Evolutionary conservation across 2,797 vertebrate species (phyloP).

Genomic region (Otus scops): DNA sequence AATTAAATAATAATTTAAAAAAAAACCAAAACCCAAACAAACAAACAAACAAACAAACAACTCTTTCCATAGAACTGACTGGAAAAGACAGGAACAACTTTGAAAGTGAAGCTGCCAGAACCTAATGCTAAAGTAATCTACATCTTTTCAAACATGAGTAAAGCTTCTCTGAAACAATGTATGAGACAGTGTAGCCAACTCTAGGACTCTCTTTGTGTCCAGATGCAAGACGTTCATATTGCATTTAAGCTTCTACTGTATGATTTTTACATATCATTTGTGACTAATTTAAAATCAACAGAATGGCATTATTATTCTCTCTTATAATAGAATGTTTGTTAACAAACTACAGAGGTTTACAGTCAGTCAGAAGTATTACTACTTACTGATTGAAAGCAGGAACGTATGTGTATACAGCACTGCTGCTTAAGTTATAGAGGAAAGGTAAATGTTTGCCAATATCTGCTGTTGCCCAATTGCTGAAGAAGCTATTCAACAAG

Average conservation of each 20-base stretch:
- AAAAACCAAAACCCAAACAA: too few relatives aligned
- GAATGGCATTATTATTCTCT: not conserved
- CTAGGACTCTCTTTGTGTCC: not conserved
- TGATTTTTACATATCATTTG: not conserved
- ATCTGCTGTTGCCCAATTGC: slow-evolving; percentile 77
- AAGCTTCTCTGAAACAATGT: not conserved
- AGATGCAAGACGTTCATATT: not conserved
- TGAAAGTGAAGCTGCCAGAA: not conserved
- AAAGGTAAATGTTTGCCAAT: slow-evolving; percentile 84
- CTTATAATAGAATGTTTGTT: not conserved
- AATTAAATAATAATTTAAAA: not conserved
- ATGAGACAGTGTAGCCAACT: not conserved
- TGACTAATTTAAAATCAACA: not conserved
- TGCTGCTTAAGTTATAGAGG: slow-evolving; percentile 83
- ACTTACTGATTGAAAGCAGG: slow-evolving; percentile 87
- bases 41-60: not conserved
- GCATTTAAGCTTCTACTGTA: not conserved
- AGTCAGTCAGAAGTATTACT: not conserved
- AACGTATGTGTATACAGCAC: slow-evolving; percentile 77
- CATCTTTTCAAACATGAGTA: not conserved
- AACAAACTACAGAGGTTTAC: not conserved
- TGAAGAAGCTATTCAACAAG: slow-evolving; percentile 84
- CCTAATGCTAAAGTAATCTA: not conserved
- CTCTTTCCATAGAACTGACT: not conserved
- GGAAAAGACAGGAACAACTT: not conserved